phyloP scores from a whole-genome alignment of 2,888 invertebrate genomes.

The Thera britannica region DNA sequence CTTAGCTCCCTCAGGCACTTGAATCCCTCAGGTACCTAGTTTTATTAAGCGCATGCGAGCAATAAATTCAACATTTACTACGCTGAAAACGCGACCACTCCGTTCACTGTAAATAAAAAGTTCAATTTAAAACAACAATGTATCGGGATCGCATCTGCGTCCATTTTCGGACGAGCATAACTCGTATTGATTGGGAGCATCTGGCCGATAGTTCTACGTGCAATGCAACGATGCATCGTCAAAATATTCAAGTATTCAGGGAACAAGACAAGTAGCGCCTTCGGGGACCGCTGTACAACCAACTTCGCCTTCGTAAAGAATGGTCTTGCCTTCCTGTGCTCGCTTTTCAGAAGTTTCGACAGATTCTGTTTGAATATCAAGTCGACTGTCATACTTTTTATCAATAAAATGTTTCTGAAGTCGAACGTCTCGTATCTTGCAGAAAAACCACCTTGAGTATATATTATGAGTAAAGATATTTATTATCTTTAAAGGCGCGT shows the following conservation, averaged over 20 bases:
- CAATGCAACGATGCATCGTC: slow-evolving; percentile 43
- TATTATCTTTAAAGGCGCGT: slow-evolving; percentile 11
- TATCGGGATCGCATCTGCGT: slow-evolving; percentile 71
- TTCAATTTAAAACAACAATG: slow-evolving; percentile 69
- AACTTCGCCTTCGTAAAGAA: slow-evolving; percentile 52
- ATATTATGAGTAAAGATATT: background rate
- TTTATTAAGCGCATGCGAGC: slow-evolving; percentile 69
- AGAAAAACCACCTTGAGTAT: slow-evolving; percentile 33
- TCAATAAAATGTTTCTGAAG: slow-evolving; percentile 40
- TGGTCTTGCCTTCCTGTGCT: slow-evolving; percentile 53
- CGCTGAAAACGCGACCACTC: slow-evolving; percentile 68
- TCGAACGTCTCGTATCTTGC: slow-evolving; percentile 28
- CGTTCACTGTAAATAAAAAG: slow-evolving; percentile 73
- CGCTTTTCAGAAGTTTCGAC: slow-evolving; percentile 53
- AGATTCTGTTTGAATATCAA: slow-evolving; percentile 65
- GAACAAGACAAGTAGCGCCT: slow-evolving; percentile 47
- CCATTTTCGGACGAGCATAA: slow-evolving; percentile 56
- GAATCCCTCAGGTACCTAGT: slow-evolving; percentile 58
- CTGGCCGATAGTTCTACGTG: slow-evolving; percentile 57
- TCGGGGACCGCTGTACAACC: slow-evolving; percentile 47
- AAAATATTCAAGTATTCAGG: slow-evolving; percentile 50
- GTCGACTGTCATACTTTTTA: slow-evolving; percentile 44
- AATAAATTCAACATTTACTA: slow-evolving; percentile 73
- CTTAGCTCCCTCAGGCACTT: slow-evolving; percentile 41
- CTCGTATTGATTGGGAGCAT: slow-evolving; percentile 64